Evolutionary conservation across 2,888 invertebrate species (phyloP).

Genomic region (Epistrophe eligans): DNA sequence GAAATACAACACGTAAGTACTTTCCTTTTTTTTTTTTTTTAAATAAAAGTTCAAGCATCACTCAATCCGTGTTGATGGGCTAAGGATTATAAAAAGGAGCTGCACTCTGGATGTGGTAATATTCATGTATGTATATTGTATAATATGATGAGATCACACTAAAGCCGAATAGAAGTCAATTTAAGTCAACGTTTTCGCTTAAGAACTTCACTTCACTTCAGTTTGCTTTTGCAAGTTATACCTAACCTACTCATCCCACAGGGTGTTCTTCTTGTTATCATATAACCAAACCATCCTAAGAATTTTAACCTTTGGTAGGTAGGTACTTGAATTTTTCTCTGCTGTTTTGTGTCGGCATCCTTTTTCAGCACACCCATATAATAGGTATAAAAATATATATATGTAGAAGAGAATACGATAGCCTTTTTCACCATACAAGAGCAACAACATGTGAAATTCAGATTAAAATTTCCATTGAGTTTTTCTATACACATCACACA

Average conservation of each 20-base stretch:
- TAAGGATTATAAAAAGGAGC: conserved; percentile 22
- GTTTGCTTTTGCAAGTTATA: neutral
- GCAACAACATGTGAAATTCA: conserved; percentile 9
- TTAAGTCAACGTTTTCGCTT: conserved; percentile 32
- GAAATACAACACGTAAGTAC: conserved; percentile 38
- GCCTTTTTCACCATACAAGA: neutral
- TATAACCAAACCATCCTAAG: neutral
- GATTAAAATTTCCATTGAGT: conserved; percentile 13
- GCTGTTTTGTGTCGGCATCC: neutral
- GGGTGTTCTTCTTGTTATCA: neutral
- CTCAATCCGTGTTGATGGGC: conserved; percentile 36
- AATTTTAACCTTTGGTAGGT: conserved; percentile 25
- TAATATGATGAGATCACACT: conserved; percentile 26
- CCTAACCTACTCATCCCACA: neutral
- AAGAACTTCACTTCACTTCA: conserved; percentile 3
- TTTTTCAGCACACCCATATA: neutral
- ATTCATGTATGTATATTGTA: conserved; percentile 15
- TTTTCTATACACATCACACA: neutral
- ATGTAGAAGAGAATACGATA: neutral
- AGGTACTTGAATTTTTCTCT: neutral
- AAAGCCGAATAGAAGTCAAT: conserved; percentile 34
- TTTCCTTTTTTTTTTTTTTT: neutral
- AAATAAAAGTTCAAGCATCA: conserved; percentile 38
- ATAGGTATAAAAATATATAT: neutral
- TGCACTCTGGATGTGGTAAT: conserved; percentile 18